Percentiles rank a stretch among this genome's conserved stretches.
Evolutionary conservation across 2,888 invertebrate genomes (phyloP).

Genomic region (Drosophila mayaguana): DNA sequence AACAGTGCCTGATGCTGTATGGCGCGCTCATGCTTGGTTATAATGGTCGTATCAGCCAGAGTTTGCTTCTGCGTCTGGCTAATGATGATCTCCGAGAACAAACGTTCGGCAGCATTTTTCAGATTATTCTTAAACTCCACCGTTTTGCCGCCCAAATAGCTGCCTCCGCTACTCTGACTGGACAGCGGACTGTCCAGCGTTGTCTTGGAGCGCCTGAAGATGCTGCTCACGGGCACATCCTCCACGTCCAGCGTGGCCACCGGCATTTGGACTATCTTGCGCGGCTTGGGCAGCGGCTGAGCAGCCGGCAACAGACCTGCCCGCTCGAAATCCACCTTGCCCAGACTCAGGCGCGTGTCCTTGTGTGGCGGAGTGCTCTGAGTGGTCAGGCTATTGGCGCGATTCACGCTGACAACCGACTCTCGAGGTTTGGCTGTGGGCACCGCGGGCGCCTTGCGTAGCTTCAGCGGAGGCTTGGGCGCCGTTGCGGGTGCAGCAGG

Average conservation of each 20-base stretch:
- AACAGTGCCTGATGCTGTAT: constrained; percentile 75
- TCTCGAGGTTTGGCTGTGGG: constrained; percentile 76
- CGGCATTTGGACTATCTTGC: constrained; percentile 81
- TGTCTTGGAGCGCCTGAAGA: constrained; percentile 83
- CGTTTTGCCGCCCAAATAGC: constrained; percentile 78
- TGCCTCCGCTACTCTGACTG: constrained; percentile 26
- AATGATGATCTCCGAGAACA: constrained; percentile 84
- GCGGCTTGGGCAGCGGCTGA: constrained; percentile 80
- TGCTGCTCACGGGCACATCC: constrained; percentile 64
- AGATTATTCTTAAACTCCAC: constrained; percentile 84
- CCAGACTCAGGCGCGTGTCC: constrained; percentile 81
- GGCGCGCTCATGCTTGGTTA: constrained; percentile 82
- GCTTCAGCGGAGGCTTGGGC: constrained; percentile 76
- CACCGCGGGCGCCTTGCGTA: constrained; percentile 82
- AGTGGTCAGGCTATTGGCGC: constrained; percentile 70
- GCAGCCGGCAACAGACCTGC: constrained; percentile 73
- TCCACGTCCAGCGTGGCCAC: constrained; percentile 82
- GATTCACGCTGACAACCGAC: constrained; percentile 57
- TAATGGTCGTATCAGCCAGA: constrained; percentile 69
- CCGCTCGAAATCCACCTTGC: constrained; percentile 79
- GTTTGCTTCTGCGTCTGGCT: constrained; percentile 81
- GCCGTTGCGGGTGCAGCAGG: constrained; percentile 49
- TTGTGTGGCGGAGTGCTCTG: constrained; percentile 61
- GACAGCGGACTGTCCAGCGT: constrained; percentile 72
- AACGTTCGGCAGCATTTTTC: constrained; percentile 84